These are phyloP conservation scores for Pediacus dermestoides DNA, from an alignment of 2,888 invertebrate genomes.

Conservation along the genomic window DNA sequence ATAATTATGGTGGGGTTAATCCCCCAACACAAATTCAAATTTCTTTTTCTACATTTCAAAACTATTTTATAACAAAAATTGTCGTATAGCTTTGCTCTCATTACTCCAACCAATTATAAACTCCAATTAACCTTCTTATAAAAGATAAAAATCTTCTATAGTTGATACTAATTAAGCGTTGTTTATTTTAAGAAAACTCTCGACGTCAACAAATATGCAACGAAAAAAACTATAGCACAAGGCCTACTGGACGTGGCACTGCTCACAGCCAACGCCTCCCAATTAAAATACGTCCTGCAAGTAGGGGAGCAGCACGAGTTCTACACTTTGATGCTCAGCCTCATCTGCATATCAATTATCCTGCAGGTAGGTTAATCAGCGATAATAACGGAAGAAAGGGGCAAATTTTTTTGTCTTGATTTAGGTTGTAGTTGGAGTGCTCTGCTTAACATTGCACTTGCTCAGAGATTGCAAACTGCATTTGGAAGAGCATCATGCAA, in stretches of 20 bases:
- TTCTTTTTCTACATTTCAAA: no score
- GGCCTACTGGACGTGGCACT: slow-evolving; percentile 87
- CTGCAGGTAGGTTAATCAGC: slow-evolving; percentile 75
- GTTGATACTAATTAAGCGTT: slow-evolving; percentile 6
- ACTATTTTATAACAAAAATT: no score
- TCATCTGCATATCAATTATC: slow-evolving; percentile 78
- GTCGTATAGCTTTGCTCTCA: no score
- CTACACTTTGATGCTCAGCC: slow-evolving; percentile 73
- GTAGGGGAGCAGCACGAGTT: slow-evolving; percentile 83
- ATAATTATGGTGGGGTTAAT: no score
- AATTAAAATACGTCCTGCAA: slow-evolving; percentile 81
- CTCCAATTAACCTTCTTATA: no score
- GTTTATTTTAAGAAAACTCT: slow-evolving; percentile 62
- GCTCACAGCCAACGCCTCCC: slow-evolving; percentile 83
- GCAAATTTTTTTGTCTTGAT: slow-evolving; percentile 5
- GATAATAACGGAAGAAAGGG: background rate
- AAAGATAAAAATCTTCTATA: no score
- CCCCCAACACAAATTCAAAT: no score
- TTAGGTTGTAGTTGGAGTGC: slow-evolving; percentile 70
- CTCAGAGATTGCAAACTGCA: slow-evolving; percentile 75
- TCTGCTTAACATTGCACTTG: slow-evolving; percentile 70
- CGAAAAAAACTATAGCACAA: slow-evolving; percentile 89
- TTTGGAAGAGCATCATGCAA: slow-evolving; percentile 63
- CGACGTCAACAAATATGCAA: slow-evolving; percentile 85
- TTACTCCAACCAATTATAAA: no score